phyloP scores from a whole-genome alignment of 64 coral and sea anemone species.

The Stylophora pistillata region DNA sequence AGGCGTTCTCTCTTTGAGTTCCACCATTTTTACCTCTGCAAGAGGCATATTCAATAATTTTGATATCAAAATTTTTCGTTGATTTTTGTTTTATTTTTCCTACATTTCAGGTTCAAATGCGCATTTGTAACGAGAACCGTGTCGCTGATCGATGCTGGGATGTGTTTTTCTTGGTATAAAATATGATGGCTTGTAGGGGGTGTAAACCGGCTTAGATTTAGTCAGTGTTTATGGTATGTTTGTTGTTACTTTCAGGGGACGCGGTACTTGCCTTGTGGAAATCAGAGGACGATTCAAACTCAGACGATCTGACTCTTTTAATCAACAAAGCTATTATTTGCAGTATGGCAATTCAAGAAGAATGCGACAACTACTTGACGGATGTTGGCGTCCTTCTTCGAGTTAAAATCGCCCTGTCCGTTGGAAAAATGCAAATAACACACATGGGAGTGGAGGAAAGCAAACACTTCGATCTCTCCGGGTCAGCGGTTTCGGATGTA shows the following conservation, averaged over 20 bases:
- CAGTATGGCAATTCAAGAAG: conserved; percentile 91
- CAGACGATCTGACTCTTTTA: conserved; percentile 55
- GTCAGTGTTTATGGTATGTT: not conserved
- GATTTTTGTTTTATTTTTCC: no score
- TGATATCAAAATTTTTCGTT: no score
- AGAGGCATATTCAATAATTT: no score
- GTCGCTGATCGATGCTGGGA: no score
- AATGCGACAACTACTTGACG: conserved; percentile 98
- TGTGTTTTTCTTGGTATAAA: no score
- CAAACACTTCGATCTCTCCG: conserved; percentile 95
- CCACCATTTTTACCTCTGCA: no score
- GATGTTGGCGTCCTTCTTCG: conserved; percentile 92
- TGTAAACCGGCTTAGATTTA: no score
- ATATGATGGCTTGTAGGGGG: no score
- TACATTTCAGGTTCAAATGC: no score
- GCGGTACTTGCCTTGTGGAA: conserved; percentile 92
- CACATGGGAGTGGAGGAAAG: conserved; percentile 85
- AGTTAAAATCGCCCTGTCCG: conserved; percentile 90
- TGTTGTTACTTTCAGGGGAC: conserved; percentile 60
- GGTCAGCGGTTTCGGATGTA: conserved; percentile 88
- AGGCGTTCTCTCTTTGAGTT: no score
- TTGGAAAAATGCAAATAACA: conserved; percentile 93
- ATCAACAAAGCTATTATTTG: conserved; percentile 97
- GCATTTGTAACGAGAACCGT: no score
- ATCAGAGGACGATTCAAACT: conserved; percentile 3